Conservation (phyloP, 2,113 vertebrate genomes). For the Pseudolaguvia tuberculata region DNA sequence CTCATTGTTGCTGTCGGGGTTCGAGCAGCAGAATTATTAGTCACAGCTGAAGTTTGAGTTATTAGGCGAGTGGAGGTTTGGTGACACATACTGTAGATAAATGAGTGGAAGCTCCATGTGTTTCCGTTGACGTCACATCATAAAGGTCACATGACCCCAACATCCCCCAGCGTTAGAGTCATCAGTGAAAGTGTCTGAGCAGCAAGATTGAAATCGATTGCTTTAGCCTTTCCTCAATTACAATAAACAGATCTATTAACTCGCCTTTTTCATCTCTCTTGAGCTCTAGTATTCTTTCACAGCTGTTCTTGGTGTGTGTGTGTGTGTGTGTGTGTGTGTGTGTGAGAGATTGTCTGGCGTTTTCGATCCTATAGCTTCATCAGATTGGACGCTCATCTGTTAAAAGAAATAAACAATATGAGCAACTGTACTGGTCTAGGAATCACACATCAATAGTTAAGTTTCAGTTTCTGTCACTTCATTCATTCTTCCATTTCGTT, state of each 20-base stretch:
- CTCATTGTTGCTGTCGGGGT: no score
- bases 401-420: constrained; percentile 34
- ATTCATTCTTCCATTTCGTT: no score
- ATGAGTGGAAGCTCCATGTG: not conserved
- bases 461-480: not conserved
- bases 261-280: constrained; percentile 14
- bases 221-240: constrained; percentile 47
- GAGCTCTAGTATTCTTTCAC: constrained; percentile 39
- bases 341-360: constrained; percentile 18
- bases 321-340: not conserved
- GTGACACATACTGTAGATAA: not conserved
- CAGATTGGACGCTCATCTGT: constrained; percentile 30
- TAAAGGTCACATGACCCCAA: constrained; percentile 9
- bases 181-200: constrained; percentile 25
- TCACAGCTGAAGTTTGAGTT: not conserved
- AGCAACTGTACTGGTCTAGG: not conserved
- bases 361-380: constrained; percentile 27
- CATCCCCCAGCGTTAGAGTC: constrained; percentile 1
- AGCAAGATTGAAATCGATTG: constrained; percentile 53
- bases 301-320: not conserved
- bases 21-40: not conserved
- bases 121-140: no score
- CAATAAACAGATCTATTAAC: constrained; percentile 39
- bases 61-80: not conserved
- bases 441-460: not conserved